These are phyloP conservation scores for Trichonephila clavipes DNA, from an alignment of 1,140 invertebrate species.

Conservation along the genomic window DNA sequence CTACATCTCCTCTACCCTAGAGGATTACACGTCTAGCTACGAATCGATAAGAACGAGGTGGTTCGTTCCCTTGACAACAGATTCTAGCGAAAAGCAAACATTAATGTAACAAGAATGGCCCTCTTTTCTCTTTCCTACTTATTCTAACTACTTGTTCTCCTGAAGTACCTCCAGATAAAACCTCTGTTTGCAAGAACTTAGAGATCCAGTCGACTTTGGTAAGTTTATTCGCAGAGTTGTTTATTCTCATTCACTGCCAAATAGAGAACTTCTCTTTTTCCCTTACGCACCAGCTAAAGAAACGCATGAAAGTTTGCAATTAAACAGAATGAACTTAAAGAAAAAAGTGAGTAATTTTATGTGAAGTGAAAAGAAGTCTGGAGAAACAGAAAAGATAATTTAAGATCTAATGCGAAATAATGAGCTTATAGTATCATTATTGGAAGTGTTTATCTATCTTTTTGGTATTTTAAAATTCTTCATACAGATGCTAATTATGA, in stretches of 20 bases:
- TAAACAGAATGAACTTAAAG: neutral
- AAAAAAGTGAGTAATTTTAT: neutral
- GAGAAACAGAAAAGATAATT: too few relatives aligned
- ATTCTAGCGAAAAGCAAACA: conserved; percentile 75
- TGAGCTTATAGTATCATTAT: too few relatives aligned
- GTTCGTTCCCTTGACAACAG: conserved; percentile 68
- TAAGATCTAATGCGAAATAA: too few relatives aligned
- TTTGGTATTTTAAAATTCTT: too few relatives aligned
- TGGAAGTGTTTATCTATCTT: too few relatives aligned
- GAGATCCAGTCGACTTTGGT: conserved; percentile 47
- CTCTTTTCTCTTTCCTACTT: conserved; percentile 68
- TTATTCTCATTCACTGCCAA: conserved; percentile 41
- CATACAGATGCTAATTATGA: too few relatives aligned
- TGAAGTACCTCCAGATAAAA: conserved; percentile 62
- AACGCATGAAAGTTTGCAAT: neutral
- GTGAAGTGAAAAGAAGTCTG: neutral
- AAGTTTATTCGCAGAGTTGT: conserved; percentile 52
- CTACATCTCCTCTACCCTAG: conserved; percentile 50
- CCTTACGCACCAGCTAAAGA: neutral
- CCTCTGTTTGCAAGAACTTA: conserved; percentile 63
- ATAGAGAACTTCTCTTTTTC: neutral
- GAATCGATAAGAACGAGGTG: conserved; percentile 67
- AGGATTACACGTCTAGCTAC: conserved; percentile 63
- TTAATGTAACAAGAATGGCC: conserved; percentile 74
- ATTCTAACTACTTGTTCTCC: conserved; percentile 69